Base-by-base conservation (phyloP, 2,113 vertebrate genomes). In the Uria aalge region DNA sequence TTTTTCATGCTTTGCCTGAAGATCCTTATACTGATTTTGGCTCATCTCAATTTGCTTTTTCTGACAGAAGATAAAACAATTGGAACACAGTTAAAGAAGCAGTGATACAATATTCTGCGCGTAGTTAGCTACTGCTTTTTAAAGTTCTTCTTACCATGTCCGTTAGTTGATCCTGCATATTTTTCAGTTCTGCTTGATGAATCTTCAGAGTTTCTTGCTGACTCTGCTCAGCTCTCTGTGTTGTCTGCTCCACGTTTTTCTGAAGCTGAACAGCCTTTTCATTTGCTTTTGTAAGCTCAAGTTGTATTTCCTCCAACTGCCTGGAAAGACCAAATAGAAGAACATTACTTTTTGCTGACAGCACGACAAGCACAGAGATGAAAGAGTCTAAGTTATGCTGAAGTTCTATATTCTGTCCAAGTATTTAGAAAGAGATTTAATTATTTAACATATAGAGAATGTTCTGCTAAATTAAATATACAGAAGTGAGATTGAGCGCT, bases 281-380 rank as follows among this genome's bases (percentile, higher is more conserved):
- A 94, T 98, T 98, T 66, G 99, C 98, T 93, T 99, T 98, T 41
- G 96, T 98, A 38, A 99, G 97, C 41, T 98, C 98, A 12, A 97
- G 96, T 94, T 99, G 99, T 64, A 99, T 96, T 91, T 99, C 99
- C 96, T 99, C 99, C 38, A 99, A 92, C 77, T 97, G 98, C 98
- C 99, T 99, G 76, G 86, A 94, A 50, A 84, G 90, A 75, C 72
- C 69, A 85, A 87, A 87, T 62, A 76, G 85, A 91, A 85, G 59
- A 83, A 90, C 86, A 71, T 89, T 79, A 85, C 57, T 90, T 92
- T 86, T 36, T 87, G 84, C 91, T 73, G 91, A 95, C 89, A 94
- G 89, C 66, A 74, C 6, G 4, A 92, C 75, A 73, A 84, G 68
- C 52, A 56, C 50, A 11, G 60, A 78, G 64, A 87, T 72, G 32